phyloP scores from a whole-genome alignment of 2,888 invertebrate species.

The Podabrus alpinus region DNA sequence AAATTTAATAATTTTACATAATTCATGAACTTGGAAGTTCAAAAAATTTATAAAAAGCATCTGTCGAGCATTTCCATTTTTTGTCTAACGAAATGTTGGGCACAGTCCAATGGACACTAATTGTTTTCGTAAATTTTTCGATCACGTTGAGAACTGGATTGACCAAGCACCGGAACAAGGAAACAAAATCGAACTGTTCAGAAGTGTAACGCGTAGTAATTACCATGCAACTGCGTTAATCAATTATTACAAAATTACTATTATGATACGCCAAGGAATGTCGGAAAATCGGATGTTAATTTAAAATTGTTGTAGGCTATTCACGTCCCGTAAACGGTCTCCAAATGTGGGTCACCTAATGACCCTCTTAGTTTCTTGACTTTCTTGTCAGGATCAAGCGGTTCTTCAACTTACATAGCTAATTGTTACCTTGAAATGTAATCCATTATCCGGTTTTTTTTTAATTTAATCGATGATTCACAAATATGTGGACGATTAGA shows the following conservation, averaged over 20 bases:
- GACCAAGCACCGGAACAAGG: neutral
- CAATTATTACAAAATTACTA: neutral
- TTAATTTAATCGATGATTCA: neutral
- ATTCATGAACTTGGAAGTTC: neutral
- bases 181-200: neutral
- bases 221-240: neutral
- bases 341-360: constrained; percentile 54
- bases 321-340: constrained; percentile 34
- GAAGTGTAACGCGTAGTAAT: neutral
- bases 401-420: constrained; percentile 12
- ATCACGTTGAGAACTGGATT: neutral
- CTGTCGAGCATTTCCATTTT: neutral
- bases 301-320: constrained; percentile 17
- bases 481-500: neutral
- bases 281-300: constrained; percentile 27
- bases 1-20: neutral
- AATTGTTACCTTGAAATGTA: constrained; percentile 3
- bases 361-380: constrained; percentile 50
- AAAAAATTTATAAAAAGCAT: neutral
- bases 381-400: constrained; percentile 37
- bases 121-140: too few species aligned
- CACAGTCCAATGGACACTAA: too few species aligned
- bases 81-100: too few species aligned
- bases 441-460: neutral
- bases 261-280: neutral